Conservation (phyloP, 2,888 invertebrate genomes). For the Tillus elongatus region DNA sequence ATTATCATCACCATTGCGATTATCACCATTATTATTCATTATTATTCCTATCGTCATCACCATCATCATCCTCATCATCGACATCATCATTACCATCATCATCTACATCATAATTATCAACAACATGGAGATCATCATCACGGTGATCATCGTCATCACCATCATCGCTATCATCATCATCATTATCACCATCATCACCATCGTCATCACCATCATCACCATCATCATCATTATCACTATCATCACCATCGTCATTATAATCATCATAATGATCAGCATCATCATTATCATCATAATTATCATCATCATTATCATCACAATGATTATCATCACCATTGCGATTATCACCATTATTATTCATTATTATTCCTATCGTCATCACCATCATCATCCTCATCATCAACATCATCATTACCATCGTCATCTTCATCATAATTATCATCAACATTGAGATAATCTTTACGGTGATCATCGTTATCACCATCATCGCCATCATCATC, state of each 20-base stretch:
- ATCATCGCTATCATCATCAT: conserved; percentile 6
- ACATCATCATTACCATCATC: conserved; percentile 5
- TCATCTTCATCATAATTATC: no score
- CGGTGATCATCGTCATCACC: conserved; percentile 2
- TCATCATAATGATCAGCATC: not conserved
- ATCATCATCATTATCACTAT: not conserved
- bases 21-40: not conserved
- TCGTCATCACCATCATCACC: not conserved
- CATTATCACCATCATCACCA: conserved; percentile 5
- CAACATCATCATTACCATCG: no score
- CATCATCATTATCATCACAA: not conserved
- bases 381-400: no score
- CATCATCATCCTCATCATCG: no score
- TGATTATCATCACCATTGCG: not conserved
- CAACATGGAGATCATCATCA: conserved; percentile 5
- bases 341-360: conserved; percentile 1
- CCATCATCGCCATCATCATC: no score
- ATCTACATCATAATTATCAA: conserved; percentile 1
- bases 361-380: no score
- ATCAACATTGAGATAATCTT: no score
- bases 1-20: not conserved
- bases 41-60: not conserved
- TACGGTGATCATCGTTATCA: no score
- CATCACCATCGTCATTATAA: not conserved
- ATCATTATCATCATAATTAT: not conserved